Conservation (phyloP, 2,797 vertebrate species). For the Cynopterus sphinx region DNA sequence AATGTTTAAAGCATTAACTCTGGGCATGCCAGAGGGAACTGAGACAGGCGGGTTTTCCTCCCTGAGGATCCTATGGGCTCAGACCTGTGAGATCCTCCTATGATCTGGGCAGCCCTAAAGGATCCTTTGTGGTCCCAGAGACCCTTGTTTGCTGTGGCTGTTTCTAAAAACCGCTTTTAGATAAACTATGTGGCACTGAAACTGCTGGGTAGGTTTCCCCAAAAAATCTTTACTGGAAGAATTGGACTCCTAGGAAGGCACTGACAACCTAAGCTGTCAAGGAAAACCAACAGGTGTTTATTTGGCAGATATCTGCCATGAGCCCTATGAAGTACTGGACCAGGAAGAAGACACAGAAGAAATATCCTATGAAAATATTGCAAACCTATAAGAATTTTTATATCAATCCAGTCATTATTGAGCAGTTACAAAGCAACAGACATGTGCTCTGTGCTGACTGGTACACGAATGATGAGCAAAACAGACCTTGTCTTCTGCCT, state of each 20-base stretch:
- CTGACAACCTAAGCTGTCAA: neutral
- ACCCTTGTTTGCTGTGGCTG: neutral
- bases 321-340: neutral
- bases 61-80: neutral
- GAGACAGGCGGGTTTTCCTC: neutral
- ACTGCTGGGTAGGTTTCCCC: neutral
- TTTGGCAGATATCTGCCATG: neutral
- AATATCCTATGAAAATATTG: neutral
- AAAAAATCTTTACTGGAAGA: neutral
- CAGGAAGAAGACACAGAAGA: neutral
- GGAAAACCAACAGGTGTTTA: conserved; percentile 29
- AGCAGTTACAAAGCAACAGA: neutral
- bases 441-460: neutral
- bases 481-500: neutral
- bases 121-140: neutral
- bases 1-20: conserved; percentile 61
- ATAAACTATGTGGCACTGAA: neutral
- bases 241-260: neutral
- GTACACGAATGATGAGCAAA: neutral
- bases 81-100: neutral
- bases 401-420: neutral
- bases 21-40: neutral
- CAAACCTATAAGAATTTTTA: neutral
- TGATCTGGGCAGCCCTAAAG: neutral
- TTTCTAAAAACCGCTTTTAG: neutral